Percentiles rank a stretch among this genome's conserved stretches.
These are phyloP conservation scores for Martes flavigula DNA, from an alignment of 2,797 vertebrate species.

Conservation along the genomic window DNA sequence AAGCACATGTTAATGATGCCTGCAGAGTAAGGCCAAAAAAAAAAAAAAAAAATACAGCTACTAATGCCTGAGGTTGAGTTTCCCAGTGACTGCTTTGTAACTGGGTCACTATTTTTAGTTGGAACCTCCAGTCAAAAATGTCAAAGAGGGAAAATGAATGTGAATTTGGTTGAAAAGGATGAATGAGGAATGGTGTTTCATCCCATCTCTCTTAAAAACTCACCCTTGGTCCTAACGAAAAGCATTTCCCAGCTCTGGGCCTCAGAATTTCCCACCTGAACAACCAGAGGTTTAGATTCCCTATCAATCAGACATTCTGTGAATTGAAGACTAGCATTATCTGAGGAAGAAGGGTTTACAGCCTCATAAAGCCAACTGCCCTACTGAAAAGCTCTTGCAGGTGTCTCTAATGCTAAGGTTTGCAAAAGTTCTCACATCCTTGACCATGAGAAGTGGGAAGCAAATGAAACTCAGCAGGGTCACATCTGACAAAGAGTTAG, in stretches of 20 bases:
- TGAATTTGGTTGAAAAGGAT: neutral
- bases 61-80: neutral
- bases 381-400: neutral
- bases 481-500: neutral
- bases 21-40: slow-evolving; percentile 1
- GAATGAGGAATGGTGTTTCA: neutral
- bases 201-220: neutral
- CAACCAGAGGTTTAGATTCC: neutral
- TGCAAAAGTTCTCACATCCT: neutral
- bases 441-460: neutral
- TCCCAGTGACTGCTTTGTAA: slow-evolving; percentile 16
- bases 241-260: neutral
- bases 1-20: slow-evolving; percentile 40
- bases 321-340: neutral
- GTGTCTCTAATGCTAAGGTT: neutral
- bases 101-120: slow-evolving; percentile 73
- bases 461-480: neutral
- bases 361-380: neutral
- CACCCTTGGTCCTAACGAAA: neutral
- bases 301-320: neutral
- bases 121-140: slow-evolving; percentile 54
- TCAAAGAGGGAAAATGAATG: slow-evolving; percentile 45
- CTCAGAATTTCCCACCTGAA: neutral
- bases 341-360: neutral
- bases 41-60: neutral